Evolutionary conservation across 2,888 invertebrate genomes (phyloP).

Genomic region (Ctenicera cuprea): DNA sequence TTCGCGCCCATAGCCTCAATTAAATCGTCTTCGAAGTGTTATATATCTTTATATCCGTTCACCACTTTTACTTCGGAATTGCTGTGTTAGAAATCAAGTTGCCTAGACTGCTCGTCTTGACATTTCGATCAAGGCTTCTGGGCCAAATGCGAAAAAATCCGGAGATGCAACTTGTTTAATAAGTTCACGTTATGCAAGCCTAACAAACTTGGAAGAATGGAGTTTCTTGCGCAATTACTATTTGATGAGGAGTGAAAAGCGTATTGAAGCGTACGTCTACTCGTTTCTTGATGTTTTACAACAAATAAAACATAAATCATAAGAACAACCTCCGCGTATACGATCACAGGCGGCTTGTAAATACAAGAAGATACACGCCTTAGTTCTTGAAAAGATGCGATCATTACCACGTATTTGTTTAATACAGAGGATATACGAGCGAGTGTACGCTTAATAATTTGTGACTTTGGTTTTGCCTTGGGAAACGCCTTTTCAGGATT

Average conservation of each 20-base stretch:
- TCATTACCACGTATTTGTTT: slow-evolving; percentile 22
- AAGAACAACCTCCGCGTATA: not conserved
- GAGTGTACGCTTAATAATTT: not conserved
- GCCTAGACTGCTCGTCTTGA: slow-evolving; percentile 4
- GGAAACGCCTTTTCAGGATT: slow-evolving; percentile 18
- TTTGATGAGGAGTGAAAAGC: not conserved
- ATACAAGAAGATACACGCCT: slow-evolving; percentile 18
- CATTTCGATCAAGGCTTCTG: slow-evolving; percentile 10
- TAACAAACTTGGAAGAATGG: too few relatives aligned
- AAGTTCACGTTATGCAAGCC: too few relatives aligned
- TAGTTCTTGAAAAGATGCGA: not conserved
- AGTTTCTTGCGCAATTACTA: too few relatives aligned
- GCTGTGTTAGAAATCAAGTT: not conserved
- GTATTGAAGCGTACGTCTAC: not conserved
- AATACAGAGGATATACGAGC: not conserved
- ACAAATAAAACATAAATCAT: slow-evolving; percentile 6
- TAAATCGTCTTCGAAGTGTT: not conserved
- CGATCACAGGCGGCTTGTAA: slow-evolving; percentile 17
- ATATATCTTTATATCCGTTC: not conserved
- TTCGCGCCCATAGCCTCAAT: not conserved
- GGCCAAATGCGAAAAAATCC: not conserved
- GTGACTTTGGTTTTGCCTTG: not conserved
- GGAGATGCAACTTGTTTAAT: not conserved
- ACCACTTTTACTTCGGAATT: not conserved
- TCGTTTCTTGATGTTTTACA: too few relatives aligned